A percentile compares a stretch with the other conserved stretches of the same genome.
These are phyloP conservation scores for Ferrisia virgata DNA, from an alignment of 2,888 invertebrate species.

Conservation along the genomic window DNA sequence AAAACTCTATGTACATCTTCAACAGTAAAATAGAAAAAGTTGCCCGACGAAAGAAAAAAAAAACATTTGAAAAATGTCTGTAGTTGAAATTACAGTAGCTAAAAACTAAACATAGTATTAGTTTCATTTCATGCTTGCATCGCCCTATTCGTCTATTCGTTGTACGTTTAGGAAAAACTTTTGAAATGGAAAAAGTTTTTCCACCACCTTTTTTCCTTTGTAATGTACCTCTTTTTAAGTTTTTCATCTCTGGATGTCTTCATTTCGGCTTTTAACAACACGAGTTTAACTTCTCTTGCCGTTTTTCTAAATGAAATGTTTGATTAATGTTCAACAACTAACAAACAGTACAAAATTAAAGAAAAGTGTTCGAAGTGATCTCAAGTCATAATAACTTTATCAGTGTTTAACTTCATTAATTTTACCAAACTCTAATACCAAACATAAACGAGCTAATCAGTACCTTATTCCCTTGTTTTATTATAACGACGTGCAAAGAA, in stretches of 20 bases:
- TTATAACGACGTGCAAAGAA: neutral
- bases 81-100: conserved; percentile 6
- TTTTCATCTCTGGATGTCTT: conserved; percentile 19
- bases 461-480: neutral
- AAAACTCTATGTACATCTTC: neutral
- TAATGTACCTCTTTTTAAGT: conserved; percentile 1
- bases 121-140: conserved; percentile 19
- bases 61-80: conserved; percentile 25
- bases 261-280: conserved; percentile 22
- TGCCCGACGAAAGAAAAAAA: neutral
- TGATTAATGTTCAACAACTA: conserved; percentile 25
- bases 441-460: neutral
- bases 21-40: neutral
- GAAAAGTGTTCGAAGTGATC: conserved; percentile 5
- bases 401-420: neutral
- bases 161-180: conserved; percentile 16
- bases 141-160: conserved; percentile 2
- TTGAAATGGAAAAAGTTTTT: conserved; percentile 18
- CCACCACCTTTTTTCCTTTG: conserved; percentile 23
- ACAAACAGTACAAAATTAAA: conserved; percentile 11
- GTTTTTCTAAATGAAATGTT: conserved; percentile 25
- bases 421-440: neutral
- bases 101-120: conserved; percentile 17
- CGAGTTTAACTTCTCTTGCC: conserved; percentile 15
- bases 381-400: conserved; percentile 15